Evolutionary conservation across 2,797 vertebrate species (phyloP), one percentile per base, ranked within the genome.

Genomic region (Alcedo atthis): DNA sequence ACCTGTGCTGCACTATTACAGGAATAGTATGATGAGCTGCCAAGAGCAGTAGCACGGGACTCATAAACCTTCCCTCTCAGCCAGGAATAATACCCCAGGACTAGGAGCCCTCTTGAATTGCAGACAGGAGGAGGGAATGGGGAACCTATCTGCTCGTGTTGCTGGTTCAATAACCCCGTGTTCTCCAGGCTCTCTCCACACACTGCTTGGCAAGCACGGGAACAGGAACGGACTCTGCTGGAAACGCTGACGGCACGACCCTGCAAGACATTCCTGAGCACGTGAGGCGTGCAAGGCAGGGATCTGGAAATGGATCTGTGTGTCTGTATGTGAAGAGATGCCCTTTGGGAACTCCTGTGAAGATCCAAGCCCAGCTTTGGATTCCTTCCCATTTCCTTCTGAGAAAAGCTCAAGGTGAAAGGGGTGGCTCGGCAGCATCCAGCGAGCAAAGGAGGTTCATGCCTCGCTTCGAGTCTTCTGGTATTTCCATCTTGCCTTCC

Each of bases 81-180:
- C 90, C 89, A 90, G 92, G 67, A 90, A 94, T 95, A 95, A 95
- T 91, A 96, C 77, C 42, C 42, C 1, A 85, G 90, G 87, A 93
- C 85, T 55, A 78, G 54, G 69, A 85, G 89, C 83, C 88, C 69
- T 55, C 81, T 64, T 67, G 85, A 95, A 83, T 19, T 93, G 70
- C 85, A 93, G 90, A 85, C 79, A 84, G 90, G 37, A 94, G 74
- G 76, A 93, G 90, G 78, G 84, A 88, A 68, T 49, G 75, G 43
- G 73, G 81, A 91, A 85, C 59, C 51, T 81, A 94, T 81, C 83
- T 0, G 1, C 78, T 87, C 91, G 85, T 93, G 95, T 95, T 87
- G 70, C 91, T 87, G 73, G 77, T 96, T 84, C 89, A 95, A 95
- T 57, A 77, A 73, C 92, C 89, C 30, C 0, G 2, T 69, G 79